Percentiles rank a stretch among this genome's conserved stretches.
Evolutionary conservation across 2,888 invertebrate species (phyloP).

Genomic region (Isotomurus palustris): DNA sequence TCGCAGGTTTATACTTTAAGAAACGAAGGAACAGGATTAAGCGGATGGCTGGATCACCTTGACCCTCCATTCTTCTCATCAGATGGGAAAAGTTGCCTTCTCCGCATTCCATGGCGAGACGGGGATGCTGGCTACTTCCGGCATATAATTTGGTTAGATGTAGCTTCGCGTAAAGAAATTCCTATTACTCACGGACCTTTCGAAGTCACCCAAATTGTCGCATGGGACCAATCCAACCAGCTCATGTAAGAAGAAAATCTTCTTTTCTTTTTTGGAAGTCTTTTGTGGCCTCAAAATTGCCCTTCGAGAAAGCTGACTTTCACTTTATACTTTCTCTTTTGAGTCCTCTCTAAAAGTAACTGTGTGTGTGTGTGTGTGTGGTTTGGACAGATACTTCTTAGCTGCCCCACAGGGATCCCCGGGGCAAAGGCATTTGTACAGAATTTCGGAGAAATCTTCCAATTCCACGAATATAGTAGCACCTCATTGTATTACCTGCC

Average conservation of each 20-base stretch:
- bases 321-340: too few species aligned
- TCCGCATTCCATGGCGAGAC: constrained; percentile 55
- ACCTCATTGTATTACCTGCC: constrained; percentile 52
- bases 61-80: constrained; percentile 52
- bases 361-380: background rate
- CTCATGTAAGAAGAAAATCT: constrained; percentile 57
- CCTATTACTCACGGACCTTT: constrained; percentile 67
- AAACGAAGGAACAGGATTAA: constrained; percentile 47
- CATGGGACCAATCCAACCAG: constrained; percentile 70
- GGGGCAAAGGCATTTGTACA: constrained; percentile 75
- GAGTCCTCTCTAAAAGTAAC: background rate
- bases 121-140: constrained; percentile 57
- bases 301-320: too few species aligned
- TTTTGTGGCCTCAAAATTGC: too few species aligned
- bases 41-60: constrained; percentile 50
- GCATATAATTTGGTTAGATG: constrained; percentile 52
- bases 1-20: constrained; percentile 44
- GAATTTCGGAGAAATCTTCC: constrained; percentile 56
- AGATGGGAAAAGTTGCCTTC: constrained; percentile 52
- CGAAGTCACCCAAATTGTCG: constrained; percentile 67
- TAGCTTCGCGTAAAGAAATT: constrained; percentile 39
- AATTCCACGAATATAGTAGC: constrained; percentile 48
- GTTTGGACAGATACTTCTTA: constrained; percentile 66
- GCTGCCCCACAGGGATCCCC: constrained; percentile 73
- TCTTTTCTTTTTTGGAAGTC: background rate